Base-by-base conservation (phyloP, 2,888 invertebrate species). In the Rotaria magnacalcarata region DNA sequence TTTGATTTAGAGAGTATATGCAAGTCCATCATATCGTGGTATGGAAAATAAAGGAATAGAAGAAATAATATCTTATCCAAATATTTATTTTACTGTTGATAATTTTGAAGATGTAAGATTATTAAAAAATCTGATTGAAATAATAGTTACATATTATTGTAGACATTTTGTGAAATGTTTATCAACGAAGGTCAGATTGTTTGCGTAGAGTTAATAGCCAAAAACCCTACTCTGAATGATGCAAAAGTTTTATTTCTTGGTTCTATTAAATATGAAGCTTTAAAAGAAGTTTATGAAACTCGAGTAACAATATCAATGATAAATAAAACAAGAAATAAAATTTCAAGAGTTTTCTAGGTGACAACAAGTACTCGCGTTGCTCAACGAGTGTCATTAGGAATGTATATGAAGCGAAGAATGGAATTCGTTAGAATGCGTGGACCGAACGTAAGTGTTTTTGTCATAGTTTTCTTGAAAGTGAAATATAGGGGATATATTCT, bases 361-460 rank as follows among this genome's bases (percentile, higher is more conserved):
- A 87, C 96, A 96, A 92, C 96, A 88, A 95, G 96, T 88, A 95
- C 95, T 87, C 96, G 96, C 92, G 95, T 96, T 93, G 96, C 96
- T 67, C 96, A 96, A 92, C 93, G 96, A 89, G 96, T 96, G 96
- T 96, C 96, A 85, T 95, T 96, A 91, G 96, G 96, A 0, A 93
- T 90, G 89, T 90, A 90, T 87, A 90, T 89, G 87, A 88, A 94
- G 85, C 89, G 90, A 85, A 93, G 97, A 87, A 95, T 97, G 90
- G 98, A 99, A 92, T 99, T 97, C 92, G 97, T 99, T 85, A 93
- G 96, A 87, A 96, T 99, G 96, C 95, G 97, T 92, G 98, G 98
- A 24, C 98, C 98, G 24, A 94, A 95, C 90, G 96, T 96, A 27
- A 97, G 96, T 92, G 96, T 41, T 7, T 52, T 14, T 52, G 3